Evolutionary conservation across 2,888 invertebrate species (phyloP).

Genomic region (Chorisops tibialis): DNA sequence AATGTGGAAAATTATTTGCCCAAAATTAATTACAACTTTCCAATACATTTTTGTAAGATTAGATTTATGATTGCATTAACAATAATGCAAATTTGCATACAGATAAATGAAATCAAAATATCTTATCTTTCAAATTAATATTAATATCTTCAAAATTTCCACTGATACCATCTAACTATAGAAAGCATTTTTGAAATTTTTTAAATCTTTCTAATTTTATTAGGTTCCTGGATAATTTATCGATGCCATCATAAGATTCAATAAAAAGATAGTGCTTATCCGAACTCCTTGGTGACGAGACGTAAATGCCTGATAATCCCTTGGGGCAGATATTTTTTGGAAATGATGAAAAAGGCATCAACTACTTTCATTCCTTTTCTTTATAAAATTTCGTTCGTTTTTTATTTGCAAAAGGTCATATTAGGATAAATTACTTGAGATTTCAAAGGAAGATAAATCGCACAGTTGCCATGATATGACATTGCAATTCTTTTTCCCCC

Average conservation of each 20-base stretch:
- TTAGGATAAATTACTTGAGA: slow-evolving; percentile 25
- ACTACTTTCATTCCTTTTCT: too few relatives aligned
- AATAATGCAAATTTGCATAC: too few relatives aligned
- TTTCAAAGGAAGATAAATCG: slow-evolving; percentile 22
- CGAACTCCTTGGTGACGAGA: background rate
- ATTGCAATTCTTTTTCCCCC: slow-evolving; percentile 11
- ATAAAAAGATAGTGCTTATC: slow-evolving; percentile 9
- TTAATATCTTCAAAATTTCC: background rate
- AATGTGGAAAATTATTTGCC: too few relatives aligned
- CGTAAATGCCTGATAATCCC: slow-evolving; percentile 10
- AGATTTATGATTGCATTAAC: too few relatives aligned
- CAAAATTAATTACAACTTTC: too few relatives aligned
- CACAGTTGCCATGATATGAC: slow-evolving; percentile 9
- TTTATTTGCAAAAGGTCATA: slow-evolving; percentile 19
- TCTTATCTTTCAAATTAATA: background rate
- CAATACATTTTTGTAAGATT: too few relatives aligned
- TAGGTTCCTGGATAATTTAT: background rate
- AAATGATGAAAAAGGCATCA: background rate
- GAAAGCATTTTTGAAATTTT: too few relatives aligned
- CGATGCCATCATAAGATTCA: slow-evolving; percentile 8
- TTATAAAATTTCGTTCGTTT: slow-evolving; percentile 1
- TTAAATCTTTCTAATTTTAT: background rate
- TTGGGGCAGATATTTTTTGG: slow-evolving; percentile 9
- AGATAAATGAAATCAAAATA: too few relatives aligned
- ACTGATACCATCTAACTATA: too few relatives aligned